Percentiles rank a stretch among this genome's conserved stretches.
phyloP scores from a whole-genome alignment of 2,888 invertebrate species.

The Temnothorax unifasciatus region DNA sequence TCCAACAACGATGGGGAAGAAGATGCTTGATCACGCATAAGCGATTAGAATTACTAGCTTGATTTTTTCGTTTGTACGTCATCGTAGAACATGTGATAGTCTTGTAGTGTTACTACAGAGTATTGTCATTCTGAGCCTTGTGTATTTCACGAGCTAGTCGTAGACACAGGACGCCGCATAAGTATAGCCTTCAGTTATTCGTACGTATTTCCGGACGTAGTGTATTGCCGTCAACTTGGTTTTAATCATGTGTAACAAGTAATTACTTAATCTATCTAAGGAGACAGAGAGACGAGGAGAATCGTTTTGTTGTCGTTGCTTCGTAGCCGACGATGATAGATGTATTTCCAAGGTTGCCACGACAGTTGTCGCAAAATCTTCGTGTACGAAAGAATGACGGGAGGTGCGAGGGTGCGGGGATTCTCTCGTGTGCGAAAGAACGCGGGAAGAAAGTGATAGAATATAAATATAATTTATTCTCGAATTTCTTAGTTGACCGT shows the following conservation, averaged over 20 bases:
- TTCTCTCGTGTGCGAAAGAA: not conserved
- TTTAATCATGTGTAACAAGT: constrained; percentile 34
- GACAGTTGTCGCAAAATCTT: constrained; percentile 42
- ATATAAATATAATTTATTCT: constrained; percentile 59
- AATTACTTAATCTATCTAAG: constrained; percentile 46
- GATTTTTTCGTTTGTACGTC: constrained; percentile 32
- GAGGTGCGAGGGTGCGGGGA: not conserved
- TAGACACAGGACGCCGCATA: constrained; percentile 10
- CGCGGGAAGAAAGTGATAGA: not conserved
- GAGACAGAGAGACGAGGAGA: not conserved
- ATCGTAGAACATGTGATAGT: constrained; percentile 50
- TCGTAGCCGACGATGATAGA: constrained; percentile 52
- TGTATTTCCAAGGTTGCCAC: constrained; percentile 42
- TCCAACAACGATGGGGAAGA: constrained; percentile 50
- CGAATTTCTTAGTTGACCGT: constrained; percentile 52
- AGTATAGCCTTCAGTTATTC: constrained; percentile 60
- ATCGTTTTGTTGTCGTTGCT: constrained; percentile 55
- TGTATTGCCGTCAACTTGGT: constrained; percentile 42
- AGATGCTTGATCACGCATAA: constrained; percentile 44
- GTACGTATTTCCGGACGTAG: constrained; percentile 46
- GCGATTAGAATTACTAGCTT: constrained; percentile 36
- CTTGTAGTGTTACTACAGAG: constrained; percentile 41
- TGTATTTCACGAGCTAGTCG: constrained; percentile 15
- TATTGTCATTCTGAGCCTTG: constrained; percentile 29
- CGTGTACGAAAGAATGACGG: constrained; percentile 8